Base-by-base conservation (phyloP, 1,140 invertebrate species). In the Diabrotica virgifera region DNA sequence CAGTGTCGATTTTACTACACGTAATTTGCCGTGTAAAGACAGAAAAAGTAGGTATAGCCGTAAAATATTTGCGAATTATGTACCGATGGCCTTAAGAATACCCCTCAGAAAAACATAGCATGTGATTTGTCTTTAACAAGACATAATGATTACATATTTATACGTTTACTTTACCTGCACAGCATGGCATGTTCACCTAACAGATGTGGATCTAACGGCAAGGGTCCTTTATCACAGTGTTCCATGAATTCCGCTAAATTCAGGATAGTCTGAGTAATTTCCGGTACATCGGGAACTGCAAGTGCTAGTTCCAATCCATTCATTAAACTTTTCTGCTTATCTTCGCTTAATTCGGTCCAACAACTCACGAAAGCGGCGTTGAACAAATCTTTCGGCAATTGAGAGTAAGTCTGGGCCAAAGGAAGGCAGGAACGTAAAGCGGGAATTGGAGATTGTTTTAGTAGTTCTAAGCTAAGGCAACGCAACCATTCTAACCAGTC, bases 191-290 rank as follows among this genome's bases (percentile, higher is more conserved):
- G 81, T 66, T 92, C 89, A 0, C 91, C 91, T 0, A 94, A 76
- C 13, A 98, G 80, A 56, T 91, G 89, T 0, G 91, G 87, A 64
- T 96, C 90, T 14, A 99, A 84, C 0, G 97, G 96, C 60, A 99
- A 80, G 0, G 95, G 92, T 11, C 97, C 96, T 65, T 94, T 94
- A 76, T 99, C 97, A 77, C 96, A 99, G 76, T 99, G 97, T 74
- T 99, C 97, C 95, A 99, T 98, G 74, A 99, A 99, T 81, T 99
- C 97, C 0, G 96, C 96, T 36, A 99, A 82, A 81, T 99, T 99
- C 3, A 99, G 82, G 64, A 99, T 92, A 0, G 96, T 97, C 76
- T 99, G 97, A 0, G 96, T 98, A 37, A 99, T 91, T 80, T 99
- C 98, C 0, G 96, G 94, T 57, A 97, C 87, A 76, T 98, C 95